phyloP scores from a whole-genome alignment of 2,888 invertebrate genomes.

The Apamea anceps region DNA sequence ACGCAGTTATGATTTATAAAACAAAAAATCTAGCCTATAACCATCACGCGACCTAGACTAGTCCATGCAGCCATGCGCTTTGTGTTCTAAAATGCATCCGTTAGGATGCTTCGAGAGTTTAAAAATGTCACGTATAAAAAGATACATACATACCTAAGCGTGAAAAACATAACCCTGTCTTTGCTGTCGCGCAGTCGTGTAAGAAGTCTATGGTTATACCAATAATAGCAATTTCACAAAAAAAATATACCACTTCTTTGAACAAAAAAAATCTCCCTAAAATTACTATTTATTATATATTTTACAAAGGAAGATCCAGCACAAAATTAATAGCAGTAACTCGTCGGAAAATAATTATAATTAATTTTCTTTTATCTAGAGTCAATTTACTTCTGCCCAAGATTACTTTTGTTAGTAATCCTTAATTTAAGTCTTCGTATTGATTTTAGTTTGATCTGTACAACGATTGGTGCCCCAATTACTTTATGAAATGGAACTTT shows the following conservation, averaged over 20 bases:
- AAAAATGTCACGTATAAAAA: too few species aligned
- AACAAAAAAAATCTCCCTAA: slow-evolving; percentile 1
- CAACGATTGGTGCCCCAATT: slow-evolving; percentile 34
- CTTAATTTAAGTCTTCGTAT: slow-evolving; percentile 27
- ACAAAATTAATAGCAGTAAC: slow-evolving; percentile 19
- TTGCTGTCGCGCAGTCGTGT: background rate
- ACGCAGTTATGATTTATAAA: background rate
- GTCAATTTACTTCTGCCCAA: slow-evolving; percentile 13
- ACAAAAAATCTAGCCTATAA: background rate
- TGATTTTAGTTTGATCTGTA: slow-evolving; percentile 30
- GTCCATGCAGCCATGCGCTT: too few species aligned
- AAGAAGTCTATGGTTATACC: background rate
- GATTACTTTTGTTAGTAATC: background rate
- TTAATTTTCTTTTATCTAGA: slow-evolving; percentile 10
- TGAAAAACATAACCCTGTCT: background rate
- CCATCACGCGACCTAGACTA: too few species aligned
- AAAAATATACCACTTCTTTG: background rate
- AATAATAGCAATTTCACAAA: background rate
- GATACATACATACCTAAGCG: too few species aligned
- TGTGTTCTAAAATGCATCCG: too few species aligned
- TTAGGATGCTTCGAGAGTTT: too few species aligned
- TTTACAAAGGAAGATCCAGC: slow-evolving; percentile 19
- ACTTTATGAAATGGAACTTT: slow-evolving; percentile 23
- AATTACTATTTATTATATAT: slow-evolving; percentile 29
- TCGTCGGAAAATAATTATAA: slow-evolving; percentile 24